Base-by-base conservation (phyloP, 2,888 invertebrate species). In the Ochlodes sylvanus region DNA sequence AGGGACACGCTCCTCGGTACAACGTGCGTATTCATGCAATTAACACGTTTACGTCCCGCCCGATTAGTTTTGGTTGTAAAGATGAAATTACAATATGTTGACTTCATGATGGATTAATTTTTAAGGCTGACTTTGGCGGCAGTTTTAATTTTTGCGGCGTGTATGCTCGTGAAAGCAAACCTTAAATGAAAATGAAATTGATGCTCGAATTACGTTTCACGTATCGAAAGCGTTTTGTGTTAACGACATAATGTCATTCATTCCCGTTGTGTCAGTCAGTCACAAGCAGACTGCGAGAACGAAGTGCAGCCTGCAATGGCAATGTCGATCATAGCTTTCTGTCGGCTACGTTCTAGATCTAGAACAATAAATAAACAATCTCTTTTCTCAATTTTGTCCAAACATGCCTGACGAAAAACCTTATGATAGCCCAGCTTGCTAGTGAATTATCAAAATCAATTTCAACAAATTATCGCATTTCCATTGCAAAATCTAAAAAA, bases 11-110 rank as follows among this genome's bases (percentile, higher is more conserved):
- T 27, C 21, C 12, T 32, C n/a, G 42, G 44, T 1, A 44, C 21
- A 44, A 32, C 19, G 41, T 15, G 44, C 44, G 21, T 21, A n/a
- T 41, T 60, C 17, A 44, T 4, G 32, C 44, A 44, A 44, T 32
- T 44, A 32, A n/a, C 44, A 10, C 44, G 21, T 12, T 44, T 60
- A 47, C 14, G 12, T 42, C 15, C 44, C 15, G 47, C 12, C 15
- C 27, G 32, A 47, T 60, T 60, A 47, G 42, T 14, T 44, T 44
- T 57, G 15, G 57, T 57, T 52, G 27, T 21, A 52, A 52, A 21
- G 6, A 27, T 52, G 21, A 52, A 27, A 52, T 52, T 17, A 50
- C 2, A 19, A 9, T 50, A 50, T 50, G 19, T 10, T 50, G 50
- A 52, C 14, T 52, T 21, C 21, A 52, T 27, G 14, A 21, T 50